phyloP scores from a whole-genome alignment of 2,888 invertebrate species.

The Yponomeuta evonymella region DNA sequence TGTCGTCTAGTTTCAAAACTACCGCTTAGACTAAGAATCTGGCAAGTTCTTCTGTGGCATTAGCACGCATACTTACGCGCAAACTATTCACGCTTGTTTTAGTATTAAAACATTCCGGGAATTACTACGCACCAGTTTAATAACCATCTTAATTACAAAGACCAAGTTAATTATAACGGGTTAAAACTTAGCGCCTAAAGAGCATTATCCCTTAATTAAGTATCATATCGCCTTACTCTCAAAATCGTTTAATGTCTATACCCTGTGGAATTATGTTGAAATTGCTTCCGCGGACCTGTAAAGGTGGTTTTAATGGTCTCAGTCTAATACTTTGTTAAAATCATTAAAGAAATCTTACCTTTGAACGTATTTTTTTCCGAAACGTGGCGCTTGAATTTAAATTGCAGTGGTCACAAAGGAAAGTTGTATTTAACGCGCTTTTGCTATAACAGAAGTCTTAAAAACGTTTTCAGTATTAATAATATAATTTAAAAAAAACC shows the following conservation, averaged over 20 bases:
- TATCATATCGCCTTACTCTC: conserved; percentile 42
- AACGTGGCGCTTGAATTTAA: background rate
- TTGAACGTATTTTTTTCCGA: background rate
- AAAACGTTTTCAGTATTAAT: too few species aligned
- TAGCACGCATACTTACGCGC: conserved; percentile 48
- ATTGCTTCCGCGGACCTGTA: conserved; percentile 46
- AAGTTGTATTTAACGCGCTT: too few species aligned
- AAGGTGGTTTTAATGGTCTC: conserved; percentile 23
- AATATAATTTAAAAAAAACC: too few species aligned
- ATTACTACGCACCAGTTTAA: conserved; percentile 70
- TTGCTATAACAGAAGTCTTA: too few species aligned
- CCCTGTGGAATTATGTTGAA: conserved; percentile 47
- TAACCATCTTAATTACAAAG: conserved; percentile 73
- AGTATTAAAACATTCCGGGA: conserved; percentile 69
- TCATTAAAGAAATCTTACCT: background rate
- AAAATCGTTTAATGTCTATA: conserved; percentile 60
- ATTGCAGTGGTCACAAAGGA: background rate
- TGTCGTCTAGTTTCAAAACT: conserved; percentile 34
- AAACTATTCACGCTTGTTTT: conserved; percentile 58
- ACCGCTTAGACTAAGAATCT: conserved; percentile 36
- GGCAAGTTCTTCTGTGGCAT: conserved; percentile 41
- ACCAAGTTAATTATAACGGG: conserved; percentile 67
- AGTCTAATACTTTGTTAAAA: conserved; percentile 5
- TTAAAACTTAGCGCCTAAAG: conserved; percentile 67
- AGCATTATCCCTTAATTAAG: conserved; percentile 66